Evolutionary conservation across 2,797 vertebrate species (phyloP).

Genomic region (Mionectes olivaceus): DNA sequence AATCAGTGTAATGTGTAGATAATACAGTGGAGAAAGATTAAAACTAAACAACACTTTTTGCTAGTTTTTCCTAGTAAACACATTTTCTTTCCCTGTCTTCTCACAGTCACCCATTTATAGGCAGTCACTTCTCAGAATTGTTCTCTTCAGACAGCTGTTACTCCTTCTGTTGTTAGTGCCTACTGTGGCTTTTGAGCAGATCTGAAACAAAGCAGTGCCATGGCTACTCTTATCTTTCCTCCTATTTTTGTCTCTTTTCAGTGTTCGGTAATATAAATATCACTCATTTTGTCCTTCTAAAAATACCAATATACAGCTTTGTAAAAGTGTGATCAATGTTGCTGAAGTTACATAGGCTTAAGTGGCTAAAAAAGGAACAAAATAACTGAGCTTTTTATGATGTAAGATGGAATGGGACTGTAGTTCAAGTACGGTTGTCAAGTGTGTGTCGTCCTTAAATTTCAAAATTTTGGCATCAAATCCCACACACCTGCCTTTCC

Average conservation of each 20-base stretch:
- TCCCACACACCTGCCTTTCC: neutral
- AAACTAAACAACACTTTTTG: neutral
- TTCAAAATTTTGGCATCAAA: neutral
- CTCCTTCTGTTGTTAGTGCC: conserved; percentile 32
- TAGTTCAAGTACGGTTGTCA: neutral
- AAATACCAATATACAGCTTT: neutral
- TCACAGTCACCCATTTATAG: neutral
- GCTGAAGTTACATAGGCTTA: neutral
- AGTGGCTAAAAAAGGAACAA: neutral
- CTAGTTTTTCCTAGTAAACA: neutral
- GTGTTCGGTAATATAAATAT: neutral
- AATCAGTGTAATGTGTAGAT: neutral
- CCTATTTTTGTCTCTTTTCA: conserved; percentile 17
- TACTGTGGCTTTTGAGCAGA: conserved; percentile 27
- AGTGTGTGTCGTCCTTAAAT: neutral
- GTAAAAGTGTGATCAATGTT: neutral
- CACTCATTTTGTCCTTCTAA: neutral
- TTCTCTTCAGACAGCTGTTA: conserved; percentile 23
- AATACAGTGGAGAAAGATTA: neutral
- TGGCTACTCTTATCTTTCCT: neutral
- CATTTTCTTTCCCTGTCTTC: conserved; percentile 10
- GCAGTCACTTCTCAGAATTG: neutral
- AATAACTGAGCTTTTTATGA: neutral
- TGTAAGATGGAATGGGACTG: neutral
- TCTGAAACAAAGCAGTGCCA: neutral